Evolutionary conservation across 1,140 invertebrate species (phyloP).

Genomic region (Drosophila murphyi): DNA sequence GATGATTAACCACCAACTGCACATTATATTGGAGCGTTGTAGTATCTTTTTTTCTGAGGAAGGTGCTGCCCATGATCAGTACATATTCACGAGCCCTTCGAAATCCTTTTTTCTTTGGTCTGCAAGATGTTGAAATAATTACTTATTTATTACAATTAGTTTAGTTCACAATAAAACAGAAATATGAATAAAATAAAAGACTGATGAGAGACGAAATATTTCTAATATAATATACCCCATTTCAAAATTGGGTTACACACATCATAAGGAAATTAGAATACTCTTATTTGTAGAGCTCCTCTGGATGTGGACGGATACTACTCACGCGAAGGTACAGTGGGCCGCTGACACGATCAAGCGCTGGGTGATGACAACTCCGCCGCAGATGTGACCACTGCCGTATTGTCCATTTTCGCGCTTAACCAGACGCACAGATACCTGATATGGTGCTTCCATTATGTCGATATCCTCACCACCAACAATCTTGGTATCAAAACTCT

Average conservation of each 20-base stretch:
- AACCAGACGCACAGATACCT: constrained; percentile 66
- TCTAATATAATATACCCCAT: neutral
- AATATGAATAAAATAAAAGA: too few relatives aligned
- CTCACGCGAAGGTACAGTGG: constrained; percentile 86
- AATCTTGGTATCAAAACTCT: constrained; percentile 18
- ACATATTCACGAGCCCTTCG: constrained; percentile 60
- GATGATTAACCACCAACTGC: constrained; percentile 51
- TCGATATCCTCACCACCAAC: constrained; percentile 49
- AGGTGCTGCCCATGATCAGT: constrained; percentile 64
- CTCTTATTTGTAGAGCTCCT: too few relatives aligned
- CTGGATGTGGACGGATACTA: neutral
- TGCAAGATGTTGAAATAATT: neutral
- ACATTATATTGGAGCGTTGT: constrained; percentile 57
- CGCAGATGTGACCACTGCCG: constrained; percentile 86
- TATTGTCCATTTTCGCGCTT: constrained; percentile 38
- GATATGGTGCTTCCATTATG: constrained; percentile 50
- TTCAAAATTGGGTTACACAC: too few relatives aligned
- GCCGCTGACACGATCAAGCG: constrained; percentile 88
- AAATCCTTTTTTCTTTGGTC: constrained; percentile 10
- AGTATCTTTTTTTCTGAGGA: neutral
- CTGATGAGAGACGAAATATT: too few relatives aligned
- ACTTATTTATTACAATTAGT: neutral
- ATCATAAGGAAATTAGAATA: too few relatives aligned
- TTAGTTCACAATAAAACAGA: too few relatives aligned
- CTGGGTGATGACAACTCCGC: constrained; percentile 86